Conservation (phyloP, 2,797 vertebrate species). For the Chiloscyllium punctatum region DNA sequence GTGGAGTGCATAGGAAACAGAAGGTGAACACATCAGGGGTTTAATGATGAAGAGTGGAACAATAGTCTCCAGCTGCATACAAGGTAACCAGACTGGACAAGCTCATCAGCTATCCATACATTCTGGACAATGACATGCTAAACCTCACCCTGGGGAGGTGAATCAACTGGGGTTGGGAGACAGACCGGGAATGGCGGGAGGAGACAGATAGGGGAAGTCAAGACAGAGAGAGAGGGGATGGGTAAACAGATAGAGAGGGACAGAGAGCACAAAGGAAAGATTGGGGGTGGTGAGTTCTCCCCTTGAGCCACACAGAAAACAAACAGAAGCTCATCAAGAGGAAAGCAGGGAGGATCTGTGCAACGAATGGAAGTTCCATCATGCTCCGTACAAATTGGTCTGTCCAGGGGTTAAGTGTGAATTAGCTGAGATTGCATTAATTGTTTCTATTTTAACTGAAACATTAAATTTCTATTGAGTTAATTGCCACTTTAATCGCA, state of each 20-base stretch:
- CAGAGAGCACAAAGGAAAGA: too few species aligned
- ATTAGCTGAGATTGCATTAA: slow-evolving; percentile 26
- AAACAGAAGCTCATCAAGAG: not conserved
- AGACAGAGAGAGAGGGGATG: too few species aligned
- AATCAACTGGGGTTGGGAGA: not conserved
- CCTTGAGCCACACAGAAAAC: not conserved
- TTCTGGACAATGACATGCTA: not conserved
- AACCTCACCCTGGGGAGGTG: not conserved
- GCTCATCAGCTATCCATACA: not conserved
- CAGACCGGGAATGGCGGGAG: too few species aligned
- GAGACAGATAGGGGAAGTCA: too few species aligned
- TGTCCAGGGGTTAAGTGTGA: slow-evolving; percentile 16
- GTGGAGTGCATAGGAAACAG: too few species aligned
- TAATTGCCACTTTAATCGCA: slow-evolving; percentile 31
- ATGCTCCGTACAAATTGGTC: not conserved
- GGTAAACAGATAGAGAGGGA: too few species aligned
- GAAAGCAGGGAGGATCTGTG: too few species aligned
- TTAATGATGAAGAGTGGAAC: not conserved
- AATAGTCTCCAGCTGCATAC: not conserved
- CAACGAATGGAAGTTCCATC: not conserved
- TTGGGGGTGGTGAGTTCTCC: not conserved
- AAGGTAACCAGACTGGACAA: not conserved
- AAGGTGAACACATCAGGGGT: not conserved
- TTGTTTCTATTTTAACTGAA: slow-evolving; percentile 16
- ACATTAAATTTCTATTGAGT: slow-evolving; percentile 25